Evolutionary conservation across 2,797 vertebrate species (phyloP), one percentile per base, ranked within the genome.

Genomic region (Ctenopoma multispine): DNA sequence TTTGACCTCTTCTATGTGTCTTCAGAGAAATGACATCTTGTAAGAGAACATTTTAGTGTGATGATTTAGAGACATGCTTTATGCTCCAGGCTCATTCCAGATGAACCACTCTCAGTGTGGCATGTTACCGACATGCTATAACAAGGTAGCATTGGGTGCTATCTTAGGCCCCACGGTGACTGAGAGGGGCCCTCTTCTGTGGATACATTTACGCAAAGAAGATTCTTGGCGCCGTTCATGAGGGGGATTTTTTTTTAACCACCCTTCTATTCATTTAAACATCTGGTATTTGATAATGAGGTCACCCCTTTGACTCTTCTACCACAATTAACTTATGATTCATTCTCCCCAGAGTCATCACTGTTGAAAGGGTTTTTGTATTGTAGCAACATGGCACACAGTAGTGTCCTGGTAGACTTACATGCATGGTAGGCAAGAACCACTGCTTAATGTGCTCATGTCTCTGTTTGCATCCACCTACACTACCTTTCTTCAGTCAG

Each of bases 31-130:
- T 40, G 40, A 48, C 68, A 63, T 23, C 58, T 62, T 65, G 60
- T 73, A 66, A 84, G 72, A 75, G 59, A 48, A 2, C 50, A 29
- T 71, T 76, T 80, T 23, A 75, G 65, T 44, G 56, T 48, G 72
- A 50, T 74, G 78, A 82, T 82, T 85, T 82, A 72, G 54, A 72
- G 69, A 18, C 43, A 13, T 8, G 27, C 61, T 7, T 41, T 17
- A 14, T 44, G 56, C 83, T 63, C 24, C 23, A 5, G 67, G 82
- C 84, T 80, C 69, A 81, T 84, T 89, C 84, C 78, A 72, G 18
- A 47, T 46, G 44, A 27, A 44, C 40, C 21, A 56, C 17, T 23
- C 21, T 61, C 29, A 44, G 50, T 60, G 60, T 63, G 44, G 29
- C 50, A 61, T 9, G 20, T 55, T 59, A 47, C 23, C 34, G 61